A percentile compares a stretch with the other conserved stretches of the same genome.
Evolutionary conservation across 2,797 vertebrate genomes (phyloP).

Genomic region (Decapterus maruadsi): DNA sequence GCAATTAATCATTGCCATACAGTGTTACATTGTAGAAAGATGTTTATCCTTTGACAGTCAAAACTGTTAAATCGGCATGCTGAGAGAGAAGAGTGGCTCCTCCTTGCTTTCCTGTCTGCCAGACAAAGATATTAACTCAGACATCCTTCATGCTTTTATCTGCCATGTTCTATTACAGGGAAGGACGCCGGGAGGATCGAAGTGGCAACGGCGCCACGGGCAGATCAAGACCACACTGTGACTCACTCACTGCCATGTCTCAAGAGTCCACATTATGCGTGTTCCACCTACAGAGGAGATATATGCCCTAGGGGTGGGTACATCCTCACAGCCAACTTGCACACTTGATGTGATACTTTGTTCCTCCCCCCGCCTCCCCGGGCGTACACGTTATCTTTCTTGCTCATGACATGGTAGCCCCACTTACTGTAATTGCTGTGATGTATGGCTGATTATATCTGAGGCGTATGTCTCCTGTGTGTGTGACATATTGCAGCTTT

Average conservation of each 20-base stretch:
- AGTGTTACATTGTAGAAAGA: slow-evolving; percentile 13
- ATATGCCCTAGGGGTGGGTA: slow-evolving; percentile 84
- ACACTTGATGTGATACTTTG: slow-evolving; percentile 46
- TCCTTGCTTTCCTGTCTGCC: slow-evolving; percentile 20
- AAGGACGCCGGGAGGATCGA: slow-evolving; percentile 54
- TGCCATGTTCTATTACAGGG: slow-evolving; percentile 61
- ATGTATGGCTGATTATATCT: slow-evolving; percentile 44
- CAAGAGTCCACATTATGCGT: slow-evolving; percentile 62
- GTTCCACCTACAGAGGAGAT: slow-evolving; percentile 83
- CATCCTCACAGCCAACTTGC: slow-evolving; percentile 49
- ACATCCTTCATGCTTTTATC: slow-evolving; percentile 48
- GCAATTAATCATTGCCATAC: slow-evolving; percentile 38
- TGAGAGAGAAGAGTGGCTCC: slow-evolving; percentile 10
- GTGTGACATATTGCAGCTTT: background rate
- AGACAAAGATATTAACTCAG: slow-evolving; percentile 38
- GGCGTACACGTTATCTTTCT: slow-evolving; percentile 26
- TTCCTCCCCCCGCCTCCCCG: slow-evolving; percentile 38
- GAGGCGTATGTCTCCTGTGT: slow-evolving; percentile 1
- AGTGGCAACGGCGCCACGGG: slow-evolving; percentile 31
- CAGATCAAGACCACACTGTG: slow-evolving; percentile 59
- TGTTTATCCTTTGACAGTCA: slow-evolving; percentile 8
- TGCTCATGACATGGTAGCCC: slow-evolving; percentile 32
- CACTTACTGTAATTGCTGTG: slow-evolving; percentile 37
- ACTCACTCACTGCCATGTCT: slow-evolving; percentile 51
- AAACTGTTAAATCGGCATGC: slow-evolving; percentile 41